Evolutionary conservation across 2,113 vertebrate genomes (phyloP).

Genomic region (Nannospalax galili): DNA sequence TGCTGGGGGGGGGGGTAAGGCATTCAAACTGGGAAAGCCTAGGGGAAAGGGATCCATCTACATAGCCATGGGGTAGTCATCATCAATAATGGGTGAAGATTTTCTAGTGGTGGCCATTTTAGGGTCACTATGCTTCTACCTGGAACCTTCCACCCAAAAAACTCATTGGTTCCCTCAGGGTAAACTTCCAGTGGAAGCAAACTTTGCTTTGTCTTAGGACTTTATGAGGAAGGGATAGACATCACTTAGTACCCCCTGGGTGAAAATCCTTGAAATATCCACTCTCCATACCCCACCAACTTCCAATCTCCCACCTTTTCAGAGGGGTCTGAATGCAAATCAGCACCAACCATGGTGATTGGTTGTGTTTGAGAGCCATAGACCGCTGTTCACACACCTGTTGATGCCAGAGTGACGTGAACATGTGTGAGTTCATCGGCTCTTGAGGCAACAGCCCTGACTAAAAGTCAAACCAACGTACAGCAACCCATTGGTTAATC

Average conservation of each 20-base stretch:
- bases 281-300: neutral
- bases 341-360: neutral
- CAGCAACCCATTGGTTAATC: neutral
- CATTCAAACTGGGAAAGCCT: neutral
- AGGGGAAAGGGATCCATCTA: neutral
- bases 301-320: neutral
- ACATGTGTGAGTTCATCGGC: neutral
- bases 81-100: neutral
- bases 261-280: neutral
- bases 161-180: neutral
- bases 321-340: neutral
- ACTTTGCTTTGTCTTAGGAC: neutral
- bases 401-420: neutral
- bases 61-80: neutral
- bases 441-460: neutral
- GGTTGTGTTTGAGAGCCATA: neutral
- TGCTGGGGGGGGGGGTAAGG: too few relatives aligned
- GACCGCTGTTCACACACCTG: neutral
- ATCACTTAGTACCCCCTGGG: neutral
- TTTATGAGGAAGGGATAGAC: neutral
- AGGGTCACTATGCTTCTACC: too few relatives aligned
- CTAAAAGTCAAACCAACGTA: conserved; percentile 19
- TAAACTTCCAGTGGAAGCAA: neutral
- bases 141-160: neutral
- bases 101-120: too few relatives aligned